Percentiles rank a stretch among this genome's conserved stretches.
Evolutionary conservation across 1,140 invertebrate genomes (phyloP).

Genomic region (Drosophila willistoni): DNA sequence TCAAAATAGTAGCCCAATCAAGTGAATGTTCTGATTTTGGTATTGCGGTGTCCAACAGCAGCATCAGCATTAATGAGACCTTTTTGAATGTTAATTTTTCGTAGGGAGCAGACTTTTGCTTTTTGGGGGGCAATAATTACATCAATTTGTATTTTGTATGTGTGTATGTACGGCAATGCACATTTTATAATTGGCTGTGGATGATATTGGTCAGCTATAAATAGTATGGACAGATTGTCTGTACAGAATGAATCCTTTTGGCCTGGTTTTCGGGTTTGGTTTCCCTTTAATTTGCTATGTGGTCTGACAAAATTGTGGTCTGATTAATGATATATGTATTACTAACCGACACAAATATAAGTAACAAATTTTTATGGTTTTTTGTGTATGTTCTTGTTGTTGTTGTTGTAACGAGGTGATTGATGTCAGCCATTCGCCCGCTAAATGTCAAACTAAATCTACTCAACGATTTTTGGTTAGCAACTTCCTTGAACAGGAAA

Average conservation of each 20-base stretch:
- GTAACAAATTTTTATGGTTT: slow-evolving; percentile 12
- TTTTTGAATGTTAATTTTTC: slow-evolving; percentile 66
- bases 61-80: slow-evolving; percentile 64
- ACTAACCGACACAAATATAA: background rate
- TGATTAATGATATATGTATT: slow-evolving; percentile 17
- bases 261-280: background rate
- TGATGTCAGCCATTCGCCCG: slow-evolving; percentile 49
- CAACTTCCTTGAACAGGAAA: slow-evolving; percentile 54
- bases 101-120: background rate
- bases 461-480: slow-evolving; percentile 28
- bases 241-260: slow-evolving; percentile 40
- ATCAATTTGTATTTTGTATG: slow-evolving; percentile 38
- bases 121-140: slow-evolving; percentile 64
- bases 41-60: slow-evolving; percentile 28
- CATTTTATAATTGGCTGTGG: slow-evolving; percentile 56
- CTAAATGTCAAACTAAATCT: slow-evolving; percentile 58
- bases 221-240: slow-evolving; percentile 16
- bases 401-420: slow-evolving; percentile 23
- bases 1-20: background rate
- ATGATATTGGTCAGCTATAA: slow-evolving; percentile 40
- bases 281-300: slow-evolving; percentile 12
- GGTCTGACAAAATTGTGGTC: slow-evolving; percentile 13
- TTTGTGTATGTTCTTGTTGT: background rate
- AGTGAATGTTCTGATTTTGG: background rate
- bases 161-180: slow-evolving; percentile 3